Percentiles rank a stretch among this genome's conserved stretches.
Evolutionary conservation across 2,888 invertebrate species (phyloP).

Genomic region (Lithophane semibrunnea): DNA sequence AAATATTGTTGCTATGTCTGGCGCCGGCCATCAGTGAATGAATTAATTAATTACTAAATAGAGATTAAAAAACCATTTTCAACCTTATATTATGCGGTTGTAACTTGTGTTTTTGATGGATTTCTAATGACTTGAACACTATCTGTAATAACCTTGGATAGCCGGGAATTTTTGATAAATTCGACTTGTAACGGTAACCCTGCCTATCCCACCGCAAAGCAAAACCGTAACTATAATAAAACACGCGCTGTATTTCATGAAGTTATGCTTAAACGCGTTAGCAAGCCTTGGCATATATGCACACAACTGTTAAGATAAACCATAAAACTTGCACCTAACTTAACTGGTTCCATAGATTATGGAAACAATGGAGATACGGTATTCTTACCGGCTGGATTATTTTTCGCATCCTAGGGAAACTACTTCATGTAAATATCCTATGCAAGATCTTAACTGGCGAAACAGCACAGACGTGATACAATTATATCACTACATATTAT

Average conservation of each 20-base stretch:
- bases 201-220: neutral
- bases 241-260: neutral
- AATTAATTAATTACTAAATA: neutral
- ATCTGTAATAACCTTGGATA: neutral
- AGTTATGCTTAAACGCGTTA: neutral
- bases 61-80: neutral
- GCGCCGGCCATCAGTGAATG: no score
- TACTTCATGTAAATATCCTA: neutral
- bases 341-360: neutral
- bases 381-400: neutral
- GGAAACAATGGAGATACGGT: conserved; percentile 1
- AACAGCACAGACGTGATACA: neutral
- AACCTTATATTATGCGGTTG: neutral
- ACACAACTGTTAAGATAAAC: conserved; percentile 11
- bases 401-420: neutral
- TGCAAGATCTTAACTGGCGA: neutral
- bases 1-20: no score
- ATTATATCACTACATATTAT: neutral
- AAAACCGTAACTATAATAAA: conserved; percentile 8
- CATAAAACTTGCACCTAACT: conserved; percentile 30
- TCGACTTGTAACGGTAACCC: neutral
- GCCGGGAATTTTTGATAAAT: neutral
- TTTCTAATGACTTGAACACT: neutral
- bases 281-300: conserved; percentile 32
- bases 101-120: no score